A percentile compares a stretch with the other conserved stretches of the same genome.
phyloP scores from a whole-genome alignment of 2,888 invertebrate species.

The Acleris emargana region DNA sequence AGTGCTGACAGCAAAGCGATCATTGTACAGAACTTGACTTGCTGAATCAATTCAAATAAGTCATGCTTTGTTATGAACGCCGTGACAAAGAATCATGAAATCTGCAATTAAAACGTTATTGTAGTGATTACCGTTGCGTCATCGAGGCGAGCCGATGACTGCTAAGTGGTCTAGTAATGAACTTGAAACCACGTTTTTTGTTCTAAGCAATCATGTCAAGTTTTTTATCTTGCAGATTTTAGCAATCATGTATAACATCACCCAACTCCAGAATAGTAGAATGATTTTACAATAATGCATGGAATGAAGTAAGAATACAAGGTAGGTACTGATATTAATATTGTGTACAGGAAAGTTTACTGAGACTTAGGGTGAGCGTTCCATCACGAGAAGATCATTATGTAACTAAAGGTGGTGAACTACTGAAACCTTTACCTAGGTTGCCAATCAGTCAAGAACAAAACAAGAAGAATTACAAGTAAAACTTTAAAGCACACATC shows the following conservation, averaged over 20 bases:
- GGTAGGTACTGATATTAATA: too few relatives aligned
- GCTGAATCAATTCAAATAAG: conserved; percentile 56
- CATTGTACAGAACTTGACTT: conserved; percentile 68
- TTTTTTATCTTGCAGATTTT: background rate
- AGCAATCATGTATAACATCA: background rate
- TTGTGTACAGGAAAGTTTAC: too few relatives aligned
- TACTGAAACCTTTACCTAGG: too few relatives aligned
- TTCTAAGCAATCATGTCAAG: too few relatives aligned
- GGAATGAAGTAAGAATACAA: too few relatives aligned
- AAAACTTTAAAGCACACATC: background rate
- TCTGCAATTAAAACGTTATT: conserved; percentile 6
- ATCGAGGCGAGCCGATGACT: background rate
- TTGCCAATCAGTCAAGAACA: too few relatives aligned
- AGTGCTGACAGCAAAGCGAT: conserved; percentile 70
- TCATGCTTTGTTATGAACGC: conserved; percentile 25
- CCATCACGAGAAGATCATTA: too few relatives aligned
- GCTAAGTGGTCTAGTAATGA: background rate
- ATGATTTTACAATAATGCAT: too few relatives aligned
- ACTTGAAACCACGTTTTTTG: background rate
- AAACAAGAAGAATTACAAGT: too few relatives aligned
- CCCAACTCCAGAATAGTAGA: too few relatives aligned
- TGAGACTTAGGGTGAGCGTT: too few relatives aligned
- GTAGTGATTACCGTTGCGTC: conserved; percentile 2
- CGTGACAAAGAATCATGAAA: conserved; percentile 17
- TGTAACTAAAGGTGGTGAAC: too few relatives aligned